phyloP scores from a whole-genome alignment of 1,140 invertebrate species.

The Melanaphis sacchari region DNA sequence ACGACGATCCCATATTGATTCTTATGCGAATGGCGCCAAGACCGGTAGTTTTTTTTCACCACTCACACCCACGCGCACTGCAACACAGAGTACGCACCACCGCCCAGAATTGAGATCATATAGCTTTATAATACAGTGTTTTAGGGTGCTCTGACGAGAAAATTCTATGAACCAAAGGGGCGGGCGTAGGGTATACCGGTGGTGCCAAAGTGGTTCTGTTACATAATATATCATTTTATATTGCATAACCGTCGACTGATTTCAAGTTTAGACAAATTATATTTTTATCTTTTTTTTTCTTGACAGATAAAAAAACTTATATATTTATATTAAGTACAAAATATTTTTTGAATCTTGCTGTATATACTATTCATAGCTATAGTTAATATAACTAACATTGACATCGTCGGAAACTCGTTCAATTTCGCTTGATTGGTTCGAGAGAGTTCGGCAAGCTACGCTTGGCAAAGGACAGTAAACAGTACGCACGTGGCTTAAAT shows the following conservation, averaged over 20 bases:
- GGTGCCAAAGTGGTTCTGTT: neutral
- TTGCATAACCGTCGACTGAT: slow-evolving; percentile 3
- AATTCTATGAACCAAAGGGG: neutral
- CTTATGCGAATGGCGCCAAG: slow-evolving; percentile 43
- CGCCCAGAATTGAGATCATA: neutral
- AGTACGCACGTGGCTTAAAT: slow-evolving; percentile 1
- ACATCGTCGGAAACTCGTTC: slow-evolving; percentile 6
- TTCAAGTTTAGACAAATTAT: neutral
- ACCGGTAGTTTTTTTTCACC: slow-evolving; percentile 31
- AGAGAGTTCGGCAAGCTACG: neutral
- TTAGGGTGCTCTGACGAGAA: neutral
- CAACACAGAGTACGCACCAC: neutral
- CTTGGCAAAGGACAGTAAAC: neutral
- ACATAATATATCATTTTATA: neutral
- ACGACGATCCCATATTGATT: slow-evolving; percentile 51
- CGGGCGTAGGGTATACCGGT: neutral
- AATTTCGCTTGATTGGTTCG: slow-evolving; percentile 11
- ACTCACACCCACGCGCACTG: neutral
- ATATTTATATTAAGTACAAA: neutral
- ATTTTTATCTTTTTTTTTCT: neutral
- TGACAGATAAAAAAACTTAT: neutral
- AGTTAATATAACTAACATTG: neutral
- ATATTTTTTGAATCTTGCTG: neutral
- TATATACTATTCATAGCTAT: neutral
- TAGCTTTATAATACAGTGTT: neutral